phyloP scores from a whole-genome alignment of 2,113 vertebrate species.

The Semnornis frantzii region DNA sequence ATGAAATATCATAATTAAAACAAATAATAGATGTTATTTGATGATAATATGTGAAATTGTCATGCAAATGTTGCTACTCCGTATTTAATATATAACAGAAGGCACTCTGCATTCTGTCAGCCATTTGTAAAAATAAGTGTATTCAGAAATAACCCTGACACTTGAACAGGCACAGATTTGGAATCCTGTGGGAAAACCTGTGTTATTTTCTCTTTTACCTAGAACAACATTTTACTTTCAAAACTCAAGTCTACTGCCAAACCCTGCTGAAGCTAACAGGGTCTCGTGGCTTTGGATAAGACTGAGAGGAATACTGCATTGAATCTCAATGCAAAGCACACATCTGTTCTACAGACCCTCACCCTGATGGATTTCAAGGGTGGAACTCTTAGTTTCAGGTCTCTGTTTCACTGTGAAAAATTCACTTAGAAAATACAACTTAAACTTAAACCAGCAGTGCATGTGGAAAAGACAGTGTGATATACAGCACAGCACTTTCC shows the following conservation, averaged over 20 bases:
- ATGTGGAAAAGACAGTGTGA: neutral
- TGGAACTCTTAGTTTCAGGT: neutral
- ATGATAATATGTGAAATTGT: neutral
- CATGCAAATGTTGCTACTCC: neutral
- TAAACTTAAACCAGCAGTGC: neutral
- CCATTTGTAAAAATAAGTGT: neutral
- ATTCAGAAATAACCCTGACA: neutral
- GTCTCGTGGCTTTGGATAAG: neutral
- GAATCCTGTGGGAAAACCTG: neutral
- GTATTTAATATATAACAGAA: neutral
- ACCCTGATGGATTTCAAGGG: neutral
- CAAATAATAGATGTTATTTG: neutral
- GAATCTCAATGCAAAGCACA: neutral
- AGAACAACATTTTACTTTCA: neutral
- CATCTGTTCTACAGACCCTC: neutral
- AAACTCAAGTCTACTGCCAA: neutral
- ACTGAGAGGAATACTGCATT: neutral
- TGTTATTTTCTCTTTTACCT: neutral
- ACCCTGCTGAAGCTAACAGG: neutral
- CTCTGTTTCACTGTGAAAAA: neutral
- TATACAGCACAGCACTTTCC: neutral
- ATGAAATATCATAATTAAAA: neutral
- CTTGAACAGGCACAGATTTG: neutral
- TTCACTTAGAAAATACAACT: neutral
- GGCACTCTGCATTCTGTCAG: neutral